Evolutionary conservation across 2,888 invertebrate genomes (phyloP).

Genomic region (Stenchaetothrips biformis): DNA sequence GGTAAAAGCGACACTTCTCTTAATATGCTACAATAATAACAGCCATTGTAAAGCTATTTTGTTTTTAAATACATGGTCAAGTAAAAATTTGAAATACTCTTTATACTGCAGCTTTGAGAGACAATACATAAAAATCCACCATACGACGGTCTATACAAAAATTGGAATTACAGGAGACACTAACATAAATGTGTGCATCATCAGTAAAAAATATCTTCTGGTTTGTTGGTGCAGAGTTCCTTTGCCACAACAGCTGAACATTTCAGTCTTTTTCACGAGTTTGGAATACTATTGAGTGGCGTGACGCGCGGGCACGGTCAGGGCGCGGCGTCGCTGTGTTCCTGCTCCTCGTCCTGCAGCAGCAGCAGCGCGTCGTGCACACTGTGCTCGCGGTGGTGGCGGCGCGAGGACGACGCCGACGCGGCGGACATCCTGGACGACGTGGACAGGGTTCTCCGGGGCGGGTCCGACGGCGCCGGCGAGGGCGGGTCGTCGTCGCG

Average conservation of each 20-base stretch:
- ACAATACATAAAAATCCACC: too few species aligned
- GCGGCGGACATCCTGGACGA: not conserved
- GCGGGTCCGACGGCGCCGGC: not conserved
- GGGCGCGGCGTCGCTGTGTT: not conserved
- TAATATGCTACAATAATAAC: not conserved
- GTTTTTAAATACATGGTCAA: not conserved
- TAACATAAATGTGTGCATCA: not conserved
- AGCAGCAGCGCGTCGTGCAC: not conserved
- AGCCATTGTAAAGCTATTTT: not conserved
- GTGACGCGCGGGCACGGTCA: not conserved
- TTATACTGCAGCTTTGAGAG: not conserved
- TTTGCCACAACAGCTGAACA: conserved; percentile 8
- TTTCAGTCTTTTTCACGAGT: conserved; percentile 1
- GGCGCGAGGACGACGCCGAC: not conserved
- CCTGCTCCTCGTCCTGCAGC: not conserved
- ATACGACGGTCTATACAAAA: not conserved
- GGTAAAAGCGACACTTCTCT: not conserved
- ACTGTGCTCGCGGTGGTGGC: not conserved
- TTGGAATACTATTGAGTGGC: not conserved
- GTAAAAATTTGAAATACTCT: not conserved
- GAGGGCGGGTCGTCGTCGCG: not conserved
- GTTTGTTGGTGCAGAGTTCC: not conserved
- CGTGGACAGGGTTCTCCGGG: not conserved
- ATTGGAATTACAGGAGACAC: not conserved
- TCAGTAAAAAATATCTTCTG: conserved; percentile 7